Evolutionary conservation across 2,797 vertebrate species (phyloP), one percentile per base, ranked within the genome.

Genomic region (Artibeus jamaicensis): DNA sequence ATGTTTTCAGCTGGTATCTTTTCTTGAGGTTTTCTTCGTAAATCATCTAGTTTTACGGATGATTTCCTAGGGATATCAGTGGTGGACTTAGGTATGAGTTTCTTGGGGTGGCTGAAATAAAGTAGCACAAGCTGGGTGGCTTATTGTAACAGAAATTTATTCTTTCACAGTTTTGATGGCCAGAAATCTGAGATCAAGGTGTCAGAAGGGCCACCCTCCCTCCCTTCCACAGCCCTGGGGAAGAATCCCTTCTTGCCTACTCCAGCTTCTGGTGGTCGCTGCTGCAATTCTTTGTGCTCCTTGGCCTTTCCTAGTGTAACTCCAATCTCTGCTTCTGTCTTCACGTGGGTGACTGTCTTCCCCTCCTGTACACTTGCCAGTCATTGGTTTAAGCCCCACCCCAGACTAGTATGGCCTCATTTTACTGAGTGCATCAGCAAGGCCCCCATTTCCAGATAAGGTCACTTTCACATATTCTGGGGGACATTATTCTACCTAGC

Each of bases 261-360:
- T 37, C 44, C 15, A 10, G 65, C 44, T 53, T 12, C 39, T 2
- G 39, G 19, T 5, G n/a, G 8, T 4, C 57, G 46, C 37, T 7
- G 48, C 42, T 7, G 48, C 42, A 1, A 0, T n/a, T 39, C 48
- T 12, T 59, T 26, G 22, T 4, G 22, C 14, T 46, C 37, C 37
- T 46, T 29, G 67, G 37, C 37, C n/a, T 19, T 18, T 24, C 55
- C 3, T 4, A 3, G 19, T 9, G 3, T n/a, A 32, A 57, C 14
- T 14, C 37, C 11, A 24, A 0, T 19, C 48, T 95, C 59, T 32
- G 22, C 55, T 21, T 18, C 59, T 65, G 59, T 65, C 26, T 42
- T 68, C 34, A 24, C 9, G 0, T 8, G 53, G 46, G 39, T 0
- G 53, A 39, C 53, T 0, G 0, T 22, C 67, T 50, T 46, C 24